Base-by-base conservation (phyloP, 2,797 vertebrate species). In the Phoxinus dragarum region DNA sequence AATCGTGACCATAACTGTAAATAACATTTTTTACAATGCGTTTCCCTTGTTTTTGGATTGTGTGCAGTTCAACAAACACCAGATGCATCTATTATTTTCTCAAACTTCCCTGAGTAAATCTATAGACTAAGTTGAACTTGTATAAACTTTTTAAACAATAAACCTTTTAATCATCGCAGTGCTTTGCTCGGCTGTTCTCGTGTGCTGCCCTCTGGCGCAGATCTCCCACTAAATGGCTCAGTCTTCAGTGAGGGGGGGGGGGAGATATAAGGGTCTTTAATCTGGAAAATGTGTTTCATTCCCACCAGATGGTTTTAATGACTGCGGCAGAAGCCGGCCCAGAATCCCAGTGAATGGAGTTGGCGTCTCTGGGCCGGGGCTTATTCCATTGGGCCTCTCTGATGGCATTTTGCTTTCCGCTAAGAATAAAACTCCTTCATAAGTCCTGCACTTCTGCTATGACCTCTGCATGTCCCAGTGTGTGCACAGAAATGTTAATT, bases 231-330 rank as follows among this genome's bases (percentile, higher is more conserved):
- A 83, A 90, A 84, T 86, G 81, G 68, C 80, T 76, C 72, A 67
- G 66, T 87, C 80, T 87, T 34, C 68, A 73, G 67, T 84, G 76
- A 75, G 82, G 75, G 12, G 73, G 27, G 27, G 27, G 67, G 84
- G 85, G 61, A 27, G 79, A 69, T 21, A 88, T 31, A 71, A 75
- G 84, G 81, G 73, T 92, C 88, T 89, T 76, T 92, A 92, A 92
- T 92, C 89, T 92, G 88, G 88, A 93, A 93, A 93, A 93, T 90
- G 79, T 78, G 77, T 83, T 85, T 90, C 90, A 91, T 74, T 91
- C 82, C 89, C 89, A 90, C 78, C 89, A 92, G 89, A 93, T 91
- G 90, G 90, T 86, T 90, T 74, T 82, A 89, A 92, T 92, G 88
- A 90, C 27, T 56, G 75, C 76, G 66, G 47, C 84, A 82, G 79